Evolutionary conservation across 2,113 vertebrate species (phyloP).

Genomic region (Cavia aperea): DNA sequence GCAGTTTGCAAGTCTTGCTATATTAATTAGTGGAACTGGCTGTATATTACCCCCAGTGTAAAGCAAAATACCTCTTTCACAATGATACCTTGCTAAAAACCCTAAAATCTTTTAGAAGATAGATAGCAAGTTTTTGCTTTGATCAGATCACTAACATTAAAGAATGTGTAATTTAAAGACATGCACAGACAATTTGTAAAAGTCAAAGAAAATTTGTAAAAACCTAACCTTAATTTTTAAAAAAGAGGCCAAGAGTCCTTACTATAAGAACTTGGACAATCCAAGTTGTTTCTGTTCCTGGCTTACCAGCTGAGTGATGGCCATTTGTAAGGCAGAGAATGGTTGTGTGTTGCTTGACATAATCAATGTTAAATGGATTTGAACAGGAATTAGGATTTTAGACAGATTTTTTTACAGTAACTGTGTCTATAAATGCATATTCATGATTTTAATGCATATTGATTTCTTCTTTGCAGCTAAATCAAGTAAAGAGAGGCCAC

Average conservation of each 20-base stretch:
- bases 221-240: neutral
- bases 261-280: neutral
- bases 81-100: conserved; percentile 7
- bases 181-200: conserved; percentile 18
- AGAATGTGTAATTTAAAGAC: neutral
- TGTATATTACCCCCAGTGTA: neutral
- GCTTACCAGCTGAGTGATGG: neutral
- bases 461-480: conserved; percentile 79
- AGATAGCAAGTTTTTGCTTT: neutral
- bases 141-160: neutral
- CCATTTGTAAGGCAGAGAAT: conserved; percentile 28
- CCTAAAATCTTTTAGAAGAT: neutral
- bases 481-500: conserved; percentile 83
- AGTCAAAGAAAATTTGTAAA: conserved; percentile 16
- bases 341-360: neutral
- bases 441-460: conserved; percentile 42
- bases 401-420: conserved; percentile 19
- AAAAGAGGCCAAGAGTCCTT: conserved; percentile 7
- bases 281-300: conserved; percentile 2
- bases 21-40: neutral
- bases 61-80: neutral
- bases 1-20: neutral
- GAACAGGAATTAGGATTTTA: conserved; percentile 47
- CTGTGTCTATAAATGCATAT: conserved; percentile 39
- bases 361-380: conserved; percentile 28